Base-by-base conservation (phyloP, 2,113 vertebrate genomes). In the Brachypodius melanocephalos region DNA sequence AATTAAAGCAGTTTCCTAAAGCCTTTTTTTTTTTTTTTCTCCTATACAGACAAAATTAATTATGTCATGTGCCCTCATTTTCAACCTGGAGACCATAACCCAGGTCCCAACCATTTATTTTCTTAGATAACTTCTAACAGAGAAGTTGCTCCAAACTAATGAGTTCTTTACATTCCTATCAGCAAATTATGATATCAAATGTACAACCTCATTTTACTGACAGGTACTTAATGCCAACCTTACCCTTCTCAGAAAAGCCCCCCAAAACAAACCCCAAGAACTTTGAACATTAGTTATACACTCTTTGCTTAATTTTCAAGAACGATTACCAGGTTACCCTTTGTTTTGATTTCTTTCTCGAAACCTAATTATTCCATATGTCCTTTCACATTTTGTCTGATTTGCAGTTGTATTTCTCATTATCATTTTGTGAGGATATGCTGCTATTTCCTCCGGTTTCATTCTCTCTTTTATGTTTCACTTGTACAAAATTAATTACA, bases 401-500 rank as follows among this genome's bases (percentile, higher is more conserved):
- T 97, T 96, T 96, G 75, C 93, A 91, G 75, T 90, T 96, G 95
- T 95, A 88, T 95, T 97, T 96, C 95, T 98, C 95, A 95, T 97
- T 94, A 96, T 94, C 95, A 90, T 97, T 97, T 97, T 89, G 97
- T 87, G 94, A 94, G 76, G 87, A 86, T 94, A 62, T 85, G 90
- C 84, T 85, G 86, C 97, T 71, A 74, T 93, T 96, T 98, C 97
- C 95, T 97, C 97, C 40, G 26, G 71, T 95, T 97, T 96, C 96
- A 75, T 93, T 97, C 93, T 90, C 87, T 74, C 96, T 97, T 97
- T 98, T 95, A 98, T 97, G 97, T 97, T 97, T 97, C 84, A 7
- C 96, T 97, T 98, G 97, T 98, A 97, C 96, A 96, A 98, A 98
- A 98, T 98, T 98, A 98, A 98, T 98, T 98, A 98, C 97, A 97